Evolutionary conservation across 2,888 invertebrate species (phyloP), one percentile per base, ranked within the genome.

Genomic region (Leptinotarsa peninsularis): DNA sequence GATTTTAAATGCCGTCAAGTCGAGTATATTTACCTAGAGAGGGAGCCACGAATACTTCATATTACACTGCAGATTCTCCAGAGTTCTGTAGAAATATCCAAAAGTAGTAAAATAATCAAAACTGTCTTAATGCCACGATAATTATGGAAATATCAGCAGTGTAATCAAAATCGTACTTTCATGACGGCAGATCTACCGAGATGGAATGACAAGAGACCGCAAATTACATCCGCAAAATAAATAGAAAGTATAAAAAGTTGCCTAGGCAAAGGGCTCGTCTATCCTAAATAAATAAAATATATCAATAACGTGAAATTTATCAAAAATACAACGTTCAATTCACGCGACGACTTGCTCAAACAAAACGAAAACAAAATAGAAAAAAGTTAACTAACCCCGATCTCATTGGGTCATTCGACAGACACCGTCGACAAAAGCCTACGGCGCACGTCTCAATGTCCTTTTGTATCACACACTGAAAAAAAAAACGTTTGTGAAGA

Each of bases 241-340:
- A 77, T 77, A 77, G 73, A 74, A 72, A 58, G 72, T 77, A 79
- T 74, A 78, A 77, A 74, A 78, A 79, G 73, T 56, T 66, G 75
- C 72, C 71, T 74, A 72, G 71, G 71, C 68, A 76, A 76, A 74
- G 76, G 72, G 67, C 66, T 69, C 76, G 73, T 75, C 72, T 81
- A 79, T 78, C 76, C 84, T 86, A 87, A 86, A 86, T 86, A 86
- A 87, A 85, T 85, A 84, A 83, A 69, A 74, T 58, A 71, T 79
- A 84, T 82, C 84, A 85, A 85, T 82, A 83, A 83, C 83, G 77
- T 78, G 74, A 83, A 83, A 83, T 58, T 84, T 87, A 86, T 86
- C 85, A 87, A 87, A 87, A 87, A 87, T 86, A 87, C 86, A 84
- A 85, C 82, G 77, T 77, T 78, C 73, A 82, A 78, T 80, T 81